Base-by-base conservation (phyloP, 2,888 invertebrate species). In the Drosophila algonquin region DNA sequence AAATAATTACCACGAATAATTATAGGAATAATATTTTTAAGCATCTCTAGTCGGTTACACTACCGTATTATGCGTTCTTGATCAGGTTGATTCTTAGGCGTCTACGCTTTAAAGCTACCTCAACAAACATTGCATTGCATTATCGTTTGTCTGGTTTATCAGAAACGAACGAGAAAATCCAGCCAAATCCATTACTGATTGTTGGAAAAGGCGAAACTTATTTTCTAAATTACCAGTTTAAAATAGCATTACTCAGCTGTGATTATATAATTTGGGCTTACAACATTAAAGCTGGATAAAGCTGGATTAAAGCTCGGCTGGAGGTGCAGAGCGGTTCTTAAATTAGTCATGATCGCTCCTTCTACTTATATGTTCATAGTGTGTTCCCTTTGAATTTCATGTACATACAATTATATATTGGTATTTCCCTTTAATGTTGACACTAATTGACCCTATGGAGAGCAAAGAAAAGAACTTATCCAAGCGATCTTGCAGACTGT, bases 401-500 rank as follows among this genome's bases (percentile, higher is more conserved):
- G 50, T n/a, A 12, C 8, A 27, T 14, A 14, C 7, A n/a, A 9
- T 3, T 27, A 3, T 14, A 14, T 14, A 50, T 27, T 50, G 24
- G 14, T 32, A 44, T 54, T 24, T 46, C 12, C 21, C 32, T 14
- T 68, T 30, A 46, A 46, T 47, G 30, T 40, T 32, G 21, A 48
- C 59, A 68, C 59, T 53, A 32, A 40, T 59, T 44, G 53, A 59
- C 47, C 59, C 40, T 12, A 14, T 24, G 2, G 30, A 24, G 27
- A 65, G 50, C 47, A 45, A 18, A 55, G 50, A 65, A 45, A 18
- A 55, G 50, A 65, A 65, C 64, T 65, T 64, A 32, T 45, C 32
- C 48, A 24, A 64, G 18, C 44, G 7, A 6, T 40, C 40, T n/a
- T 40, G 40, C 44, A 56, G 55, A 63, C 55, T 63, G 40, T 18